Percentiles rank a stretch among this genome's conserved stretches.
phyloP scores from a whole-genome alignment of 1,140 invertebrate genomes.

The Pinna nobilis region DNA sequence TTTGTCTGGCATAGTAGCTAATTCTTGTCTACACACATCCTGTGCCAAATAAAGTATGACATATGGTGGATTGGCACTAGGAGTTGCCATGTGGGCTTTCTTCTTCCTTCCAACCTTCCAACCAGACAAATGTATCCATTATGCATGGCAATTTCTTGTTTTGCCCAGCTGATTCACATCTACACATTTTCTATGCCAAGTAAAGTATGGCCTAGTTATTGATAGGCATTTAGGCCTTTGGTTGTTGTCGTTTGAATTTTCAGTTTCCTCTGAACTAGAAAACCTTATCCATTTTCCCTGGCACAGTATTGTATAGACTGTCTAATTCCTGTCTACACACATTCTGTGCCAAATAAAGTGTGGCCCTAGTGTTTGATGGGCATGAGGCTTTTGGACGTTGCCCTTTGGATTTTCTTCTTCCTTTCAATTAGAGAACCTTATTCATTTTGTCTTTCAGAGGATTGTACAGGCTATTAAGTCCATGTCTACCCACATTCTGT shows the following conservation, averaged over 20 bases:
- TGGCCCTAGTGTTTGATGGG: no score
- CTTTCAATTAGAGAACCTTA: background rate
- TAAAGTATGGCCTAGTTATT: background rate
- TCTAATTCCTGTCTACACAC: background rate
- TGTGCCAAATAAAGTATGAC: background rate
- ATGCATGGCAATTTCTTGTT: background rate
- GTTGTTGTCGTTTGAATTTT: background rate
- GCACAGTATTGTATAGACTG: background rate
- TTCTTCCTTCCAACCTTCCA: no score
- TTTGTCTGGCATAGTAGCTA: no score
- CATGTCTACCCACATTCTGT: conserved; percentile 1
- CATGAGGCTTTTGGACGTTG: no score
- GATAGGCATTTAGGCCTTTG: no score
- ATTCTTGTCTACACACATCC: background rate
- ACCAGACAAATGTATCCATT: background rate
- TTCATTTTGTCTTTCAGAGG: background rate
- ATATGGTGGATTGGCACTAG: no score
- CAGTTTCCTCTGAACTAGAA: background rate
- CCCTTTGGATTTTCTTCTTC: no score
- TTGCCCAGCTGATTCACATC: background rate
- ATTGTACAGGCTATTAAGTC: background rate
- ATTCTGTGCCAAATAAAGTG: background rate
- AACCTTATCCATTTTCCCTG: background rate
- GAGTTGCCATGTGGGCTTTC: no score
- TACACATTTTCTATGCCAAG: conserved; percentile 1